Percentiles rank a stretch among this genome's conserved stretches.
phyloP scores from a whole-genome alignment of 2,888 invertebrate genomes.

The Lysandra coridon region DNA sequence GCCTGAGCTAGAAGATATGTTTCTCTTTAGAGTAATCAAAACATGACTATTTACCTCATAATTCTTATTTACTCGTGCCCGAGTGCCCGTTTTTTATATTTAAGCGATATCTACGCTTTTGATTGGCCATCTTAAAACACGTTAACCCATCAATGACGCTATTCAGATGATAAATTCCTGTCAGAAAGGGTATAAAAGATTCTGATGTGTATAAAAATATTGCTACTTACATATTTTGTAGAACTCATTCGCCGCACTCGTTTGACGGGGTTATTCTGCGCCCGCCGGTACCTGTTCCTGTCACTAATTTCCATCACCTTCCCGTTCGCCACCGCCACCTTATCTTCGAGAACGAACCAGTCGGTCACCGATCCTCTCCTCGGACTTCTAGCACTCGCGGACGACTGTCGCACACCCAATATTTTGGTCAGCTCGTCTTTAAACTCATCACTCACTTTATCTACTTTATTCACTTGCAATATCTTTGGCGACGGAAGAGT shows the following conservation, averaged over 20 bases:
- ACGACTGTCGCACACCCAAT: conserved; percentile 53
- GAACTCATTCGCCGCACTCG: conserved; percentile 71
- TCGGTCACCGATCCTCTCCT: conserved; percentile 72
- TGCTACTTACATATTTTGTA: conserved; percentile 73
- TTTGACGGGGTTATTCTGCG: conserved; percentile 63
- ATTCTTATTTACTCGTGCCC: neutral
- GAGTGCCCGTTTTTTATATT: neutral
- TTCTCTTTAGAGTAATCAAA: conserved; percentile 7
- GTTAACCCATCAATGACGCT: neutral
- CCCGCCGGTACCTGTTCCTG: conserved; percentile 61
- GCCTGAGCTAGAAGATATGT: neutral
- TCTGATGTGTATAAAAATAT: neutral
- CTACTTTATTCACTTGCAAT: conserved; percentile 63
- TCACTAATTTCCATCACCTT: conserved; percentile 42
- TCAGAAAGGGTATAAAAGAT: neutral
- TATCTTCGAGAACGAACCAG: conserved; percentile 72
- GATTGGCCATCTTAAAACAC: neutral
- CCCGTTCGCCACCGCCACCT: conserved; percentile 38
- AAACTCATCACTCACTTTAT: conserved; percentile 67
- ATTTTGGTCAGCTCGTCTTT: conserved; percentile 60
- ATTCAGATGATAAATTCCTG: neutral
- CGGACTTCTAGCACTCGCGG: conserved; percentile 45
- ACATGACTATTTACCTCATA: neutral
- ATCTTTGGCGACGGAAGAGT: conserved; percentile 66
- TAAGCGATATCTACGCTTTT: neutral